These are phyloP conservation scores for Aphidoletes aphidimyza DNA, from an alignment of 2,888 invertebrate genomes.

Conservation along the genomic window DNA sequence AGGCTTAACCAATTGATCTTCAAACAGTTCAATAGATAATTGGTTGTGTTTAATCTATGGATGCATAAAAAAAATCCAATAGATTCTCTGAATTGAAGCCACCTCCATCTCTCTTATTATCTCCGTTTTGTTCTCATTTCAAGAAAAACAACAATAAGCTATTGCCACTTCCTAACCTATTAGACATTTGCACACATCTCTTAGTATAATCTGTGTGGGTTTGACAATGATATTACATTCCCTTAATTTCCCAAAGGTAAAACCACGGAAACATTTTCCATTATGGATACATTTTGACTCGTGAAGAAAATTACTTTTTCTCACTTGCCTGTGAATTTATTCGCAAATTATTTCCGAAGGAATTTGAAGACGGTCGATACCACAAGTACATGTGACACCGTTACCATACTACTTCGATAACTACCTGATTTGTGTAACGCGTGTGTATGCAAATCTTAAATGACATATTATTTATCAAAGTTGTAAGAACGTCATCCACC, in stretches of 20 bases:
- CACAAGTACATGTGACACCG: not conserved
- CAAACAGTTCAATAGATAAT: not conserved
- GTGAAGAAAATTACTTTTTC: conserved; percentile 55
- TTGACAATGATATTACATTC: conserved; percentile 55
- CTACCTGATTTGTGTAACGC: conserved; percentile 31
- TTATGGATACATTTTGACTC: conserved; percentile 53
- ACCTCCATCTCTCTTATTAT: not conserved
- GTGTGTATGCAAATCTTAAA: conserved; percentile 54
- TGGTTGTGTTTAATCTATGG: no score
- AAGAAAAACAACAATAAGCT: not conserved
- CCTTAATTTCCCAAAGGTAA: conserved; percentile 56
- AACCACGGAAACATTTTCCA: conserved; percentile 56
- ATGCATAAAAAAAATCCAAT: no score
- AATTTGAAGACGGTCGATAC: not conserved
- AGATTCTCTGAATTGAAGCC: no score
- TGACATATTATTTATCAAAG: conserved; percentile 52
- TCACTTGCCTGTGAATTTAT: not conserved
- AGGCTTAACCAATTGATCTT: not conserved
- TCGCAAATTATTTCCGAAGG: not conserved
- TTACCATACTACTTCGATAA: not conserved
- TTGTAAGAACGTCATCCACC: not conserved
- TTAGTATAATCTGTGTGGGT: not conserved
- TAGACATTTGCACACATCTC: not conserved
- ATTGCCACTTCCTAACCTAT: not conserved
- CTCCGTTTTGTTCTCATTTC: not conserved